Evolutionary conservation across 2,888 invertebrate species (phyloP), one percentile per base, ranked within the genome.

Genomic region (Diplazon laetatorius): DNA sequence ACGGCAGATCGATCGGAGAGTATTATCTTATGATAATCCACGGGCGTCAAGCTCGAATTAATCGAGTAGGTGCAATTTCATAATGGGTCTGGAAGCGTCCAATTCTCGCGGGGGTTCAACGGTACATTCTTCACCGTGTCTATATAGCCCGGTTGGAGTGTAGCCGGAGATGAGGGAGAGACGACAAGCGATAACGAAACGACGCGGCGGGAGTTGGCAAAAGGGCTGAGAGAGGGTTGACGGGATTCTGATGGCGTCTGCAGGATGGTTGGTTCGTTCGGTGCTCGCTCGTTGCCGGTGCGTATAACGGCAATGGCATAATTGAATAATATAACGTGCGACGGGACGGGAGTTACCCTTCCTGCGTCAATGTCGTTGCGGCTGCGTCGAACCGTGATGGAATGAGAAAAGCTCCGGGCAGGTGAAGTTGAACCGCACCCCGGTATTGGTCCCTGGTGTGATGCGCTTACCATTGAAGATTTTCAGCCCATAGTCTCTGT

Each of bases 41-140:
- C 86, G 84, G 78, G 83, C 85, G 82, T 82, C 84, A 77, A 85
- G 85, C 83, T 83, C 83, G 83, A 89, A 90, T 90, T 89, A 90
- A 90, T 90, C 89, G 89, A 88, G 87, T 89, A 89, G 88, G 87
- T 89, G 89, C 89, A 90, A 90, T 90, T 90, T 89, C 89, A 86
- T 87, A 87, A 87, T 88, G 84, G 86, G 80, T 82, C 82, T 80
- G 79, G 71, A 77, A 80, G 81, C 72, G 84, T 81, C 78, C 80
- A 82, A 83, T 70, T 75, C 83, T 81, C 80, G 82, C 81, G 80
- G 75, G 75, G 44, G 55, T 68, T 70, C 37, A 39, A 52, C 81
- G 79, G 80, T 80, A 65, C 76, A 73, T 68, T 20, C 66, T 65
- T 78, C 77, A 74, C 71, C 57, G 63, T 66, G n/a, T 75, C 77